A percentile compares a stretch with the other conserved stretches of the same genome.
These are phyloP conservation scores for Siderastrea radians DNA, from an alignment of 92 coral and sea anemone genomes.

Conservation along the genomic window DNA sequence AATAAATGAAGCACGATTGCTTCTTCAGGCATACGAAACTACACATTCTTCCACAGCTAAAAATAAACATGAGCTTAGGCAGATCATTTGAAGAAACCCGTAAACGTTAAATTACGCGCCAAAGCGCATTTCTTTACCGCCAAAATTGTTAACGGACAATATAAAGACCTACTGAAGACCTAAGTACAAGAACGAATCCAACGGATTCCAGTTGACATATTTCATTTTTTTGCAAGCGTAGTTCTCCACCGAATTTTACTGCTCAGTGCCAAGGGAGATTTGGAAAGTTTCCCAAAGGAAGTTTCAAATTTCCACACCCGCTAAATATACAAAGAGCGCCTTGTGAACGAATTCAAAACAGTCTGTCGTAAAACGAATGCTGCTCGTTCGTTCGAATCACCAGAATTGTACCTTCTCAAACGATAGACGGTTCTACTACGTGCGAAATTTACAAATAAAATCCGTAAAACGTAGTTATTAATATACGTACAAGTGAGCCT, in stretches of 20 bases:
- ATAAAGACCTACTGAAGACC: background rate
- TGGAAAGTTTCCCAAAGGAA: background rate
- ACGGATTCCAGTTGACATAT: background rate
- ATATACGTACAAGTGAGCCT: background rate
- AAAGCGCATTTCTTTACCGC: conserved; percentile 35
- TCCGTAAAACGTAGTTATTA: background rate
- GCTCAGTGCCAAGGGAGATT: background rate
- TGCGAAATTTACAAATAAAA: background rate
- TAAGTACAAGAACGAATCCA: background rate
- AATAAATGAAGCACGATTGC: background rate
- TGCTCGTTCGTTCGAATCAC: background rate
- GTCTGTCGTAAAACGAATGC: background rate
- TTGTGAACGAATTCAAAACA: conserved; percentile 26
- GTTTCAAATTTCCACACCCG: conserved; percentile 16
- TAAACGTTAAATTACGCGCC: conserved; percentile 18
- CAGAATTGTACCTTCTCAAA: background rate
- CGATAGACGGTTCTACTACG: background rate
- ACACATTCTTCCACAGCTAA: background rate
- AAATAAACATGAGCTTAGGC: background rate
- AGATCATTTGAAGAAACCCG: background rate
- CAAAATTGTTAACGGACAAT: conserved; percentile 43
- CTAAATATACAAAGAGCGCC: conserved; percentile 25
- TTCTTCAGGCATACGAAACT: background rate
- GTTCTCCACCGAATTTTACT: background rate
- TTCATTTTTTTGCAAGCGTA: background rate